Base-by-base conservation (phyloP, 2,888 invertebrate species). In the Campoplex capitator region DNA sequence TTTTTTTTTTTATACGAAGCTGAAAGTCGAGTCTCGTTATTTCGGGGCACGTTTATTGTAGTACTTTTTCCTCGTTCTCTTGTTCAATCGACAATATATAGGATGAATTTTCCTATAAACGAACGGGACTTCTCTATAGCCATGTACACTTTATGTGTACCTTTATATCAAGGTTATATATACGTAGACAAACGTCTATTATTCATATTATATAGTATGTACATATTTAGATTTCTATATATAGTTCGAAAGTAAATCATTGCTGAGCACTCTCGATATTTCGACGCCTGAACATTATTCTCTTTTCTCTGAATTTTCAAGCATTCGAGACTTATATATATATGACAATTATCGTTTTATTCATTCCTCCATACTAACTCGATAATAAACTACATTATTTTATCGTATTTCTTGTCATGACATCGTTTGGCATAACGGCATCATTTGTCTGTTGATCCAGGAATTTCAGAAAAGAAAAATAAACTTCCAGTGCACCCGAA, bases 21-120 rank as follows among this genome's bases (percentile, higher is more conserved):
- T n/a, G 48, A 13, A 79, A 74, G 73, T 74, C 74, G 67, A 74
- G 67, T 68, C 78, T 74, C 84, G 79, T 84, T 84, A 68, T 84
- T 79, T 74, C 65, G 67, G 45, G 62, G 38, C 67, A 45, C 54
- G 35, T 67, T 81, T 67, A 73, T 81, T 76, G 76, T 48, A 65
- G 23, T 48, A 38, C 16, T 54, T 78, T 73, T 78, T 56, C 16
- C 51, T 65, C 42, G 42, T 56, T 56, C 83, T 42, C 77, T 77
- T 32, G 77, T 77, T 77, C 42, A 38, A 51, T 62, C 51, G 68
- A 45, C 45, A 38, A 23, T 79, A 45, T 79, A 67, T 38, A 78
- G 48, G 45, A 23, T 51, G 62, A 11, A 28, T 48, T 38, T 56
- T 35, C 28, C 71, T 48, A 71, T 71, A 51, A 71, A 48, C 51